Percentiles rank a stretch among this genome's conserved stretches.
phyloP scores from a whole-genome alignment of 2,113 vertebrate species.

The Gallinago undulata region DNA sequence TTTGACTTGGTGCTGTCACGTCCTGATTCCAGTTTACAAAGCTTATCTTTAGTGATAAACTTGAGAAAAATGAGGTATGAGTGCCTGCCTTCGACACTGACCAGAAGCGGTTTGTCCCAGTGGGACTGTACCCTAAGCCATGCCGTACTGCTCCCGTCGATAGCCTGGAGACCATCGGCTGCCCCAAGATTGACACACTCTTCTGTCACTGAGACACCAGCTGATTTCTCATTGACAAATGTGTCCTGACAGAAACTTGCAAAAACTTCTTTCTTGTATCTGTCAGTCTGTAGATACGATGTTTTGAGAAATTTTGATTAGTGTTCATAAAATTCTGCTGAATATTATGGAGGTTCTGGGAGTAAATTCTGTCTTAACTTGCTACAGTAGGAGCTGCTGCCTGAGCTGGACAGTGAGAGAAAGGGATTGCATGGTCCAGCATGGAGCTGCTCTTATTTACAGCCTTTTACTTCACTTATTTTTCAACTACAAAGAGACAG shows the following conservation, averaged over 20 bases:
- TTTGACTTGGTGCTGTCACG: not conserved
- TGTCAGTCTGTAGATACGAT: not conserved
- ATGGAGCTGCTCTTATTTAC: not conserved
- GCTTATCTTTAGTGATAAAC: not conserved
- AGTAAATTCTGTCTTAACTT: not conserved
- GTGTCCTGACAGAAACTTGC: not conserved
- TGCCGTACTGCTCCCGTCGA: fast-evolving
- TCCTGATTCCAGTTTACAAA: not conserved
- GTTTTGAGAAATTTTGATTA: not conserved
- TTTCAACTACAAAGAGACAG: not conserved
- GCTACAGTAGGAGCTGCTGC: not conserved
- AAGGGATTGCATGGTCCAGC: not conserved
- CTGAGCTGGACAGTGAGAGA: not conserved
- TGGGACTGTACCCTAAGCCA: fast-evolving
- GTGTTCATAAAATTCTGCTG: not conserved
- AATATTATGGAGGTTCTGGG: not conserved
- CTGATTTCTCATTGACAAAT: not conserved
- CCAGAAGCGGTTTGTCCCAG: not conserved
- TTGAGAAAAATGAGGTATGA: not conserved
- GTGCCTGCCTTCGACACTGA: no score
- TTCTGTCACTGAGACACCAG: not conserved
- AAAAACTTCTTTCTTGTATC: not conserved
- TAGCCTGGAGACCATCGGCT: not conserved
- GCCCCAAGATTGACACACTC: fast-evolving
- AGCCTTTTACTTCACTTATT: not conserved